These are phyloP conservation scores for Paragorgia papillata DNA, from an alignment of 92 coral and sea anemone genomes.

Conservation along the genomic window DNA sequence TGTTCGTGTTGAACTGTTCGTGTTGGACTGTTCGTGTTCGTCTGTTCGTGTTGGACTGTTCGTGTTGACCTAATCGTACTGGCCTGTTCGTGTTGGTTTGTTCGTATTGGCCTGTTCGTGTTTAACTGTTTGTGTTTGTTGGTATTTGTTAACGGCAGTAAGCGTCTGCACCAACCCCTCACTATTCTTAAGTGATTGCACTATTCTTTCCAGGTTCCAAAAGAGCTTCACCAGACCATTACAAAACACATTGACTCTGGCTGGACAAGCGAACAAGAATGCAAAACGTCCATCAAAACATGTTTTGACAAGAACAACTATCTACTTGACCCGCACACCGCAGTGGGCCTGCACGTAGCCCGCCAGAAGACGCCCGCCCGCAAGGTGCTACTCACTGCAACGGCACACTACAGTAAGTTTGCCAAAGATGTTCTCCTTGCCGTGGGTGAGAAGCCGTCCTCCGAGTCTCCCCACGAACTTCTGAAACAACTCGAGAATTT, in stretches of 20 bases:
- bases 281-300: conserved; percentile 60
- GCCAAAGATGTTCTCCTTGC: conserved; percentile 72
- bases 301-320: conserved; percentile 61
- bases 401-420: conserved; percentile 93
- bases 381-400: conserved; percentile 77
- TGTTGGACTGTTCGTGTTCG: too few relatives aligned
- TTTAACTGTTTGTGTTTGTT: too few relatives aligned
- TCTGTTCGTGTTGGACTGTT: too few relatives aligned
- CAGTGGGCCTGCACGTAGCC: conserved; percentile 85
- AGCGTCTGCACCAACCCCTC: too few relatives aligned
- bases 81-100: too few relatives aligned
- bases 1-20: too few relatives aligned
- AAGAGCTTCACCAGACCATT: conserved; percentile 38
- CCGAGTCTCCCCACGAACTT: conserved; percentile 45
- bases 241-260: conserved; percentile 60
- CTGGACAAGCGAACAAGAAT: conserved; percentile 71
- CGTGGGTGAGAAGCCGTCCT: conserved; percentile 41
- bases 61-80: too few relatives aligned
- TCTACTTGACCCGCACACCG: conserved; percentile 85
- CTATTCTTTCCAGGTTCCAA: conserved; percentile 50
- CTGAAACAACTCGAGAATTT: conserved; percentile 56
- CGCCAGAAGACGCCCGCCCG: conserved; percentile 52
- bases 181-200: too few relatives aligned
- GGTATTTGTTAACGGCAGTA: too few relatives aligned
- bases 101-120: too few relatives aligned